Evolutionary conservation across 1,140 invertebrate genomes (phyloP), one percentile per base, ranked within the genome.

Genomic region (Zaprionus ornatus): DNA sequence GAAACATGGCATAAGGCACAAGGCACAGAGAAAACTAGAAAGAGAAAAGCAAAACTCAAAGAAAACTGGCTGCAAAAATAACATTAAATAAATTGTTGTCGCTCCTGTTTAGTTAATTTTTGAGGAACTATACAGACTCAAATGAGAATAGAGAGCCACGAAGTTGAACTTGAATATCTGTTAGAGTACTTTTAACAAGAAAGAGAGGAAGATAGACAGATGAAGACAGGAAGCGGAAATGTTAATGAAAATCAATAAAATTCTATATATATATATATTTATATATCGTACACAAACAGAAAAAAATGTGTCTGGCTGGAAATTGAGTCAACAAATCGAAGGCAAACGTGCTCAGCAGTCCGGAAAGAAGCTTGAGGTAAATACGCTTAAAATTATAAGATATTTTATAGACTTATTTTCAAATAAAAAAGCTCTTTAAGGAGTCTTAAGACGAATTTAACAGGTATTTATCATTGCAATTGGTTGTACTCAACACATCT

Each of bases 31-130:
- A 60, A 55, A 61, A 48, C 19, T 7, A 40, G 61, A 21, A 40
- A 13, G 15, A 48, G 42, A 59, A 29, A 37, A 45, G 3, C n/a
- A n/a, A 42, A 66, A 54, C 29, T 19, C 40, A 35, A 48, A 54
- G n/a, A 40, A 57, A 17, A 52, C 27, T 62, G 73, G 52, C 61
- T 45, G 52, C 56, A 78, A 71, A 68, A 85, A 73, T 85, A 85
- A 82, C 72, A 79, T 86, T 82, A 76, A 86, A 86, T 86, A 86
- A 86, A 79, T 86, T 86, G 57, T 55, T 86, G 82, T 86, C 82
- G n/a, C n/a, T n/a, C n/a, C n/a, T n/a, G n/a, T n/a, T n/a, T n/a
- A n/a, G n/a, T n/a, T n/a, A n/a, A n/a, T n/a, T n/a, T n/a, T n/a
- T n/a, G n/a, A n/a, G n/a, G n/a, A n/a, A n/a, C n/a, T n/a, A 29